Evolutionary conservation across 2,113 vertebrate genomes (phyloP), one percentile per base, ranked within the genome.

Genomic region (Sturnira hondurensis): DNA sequence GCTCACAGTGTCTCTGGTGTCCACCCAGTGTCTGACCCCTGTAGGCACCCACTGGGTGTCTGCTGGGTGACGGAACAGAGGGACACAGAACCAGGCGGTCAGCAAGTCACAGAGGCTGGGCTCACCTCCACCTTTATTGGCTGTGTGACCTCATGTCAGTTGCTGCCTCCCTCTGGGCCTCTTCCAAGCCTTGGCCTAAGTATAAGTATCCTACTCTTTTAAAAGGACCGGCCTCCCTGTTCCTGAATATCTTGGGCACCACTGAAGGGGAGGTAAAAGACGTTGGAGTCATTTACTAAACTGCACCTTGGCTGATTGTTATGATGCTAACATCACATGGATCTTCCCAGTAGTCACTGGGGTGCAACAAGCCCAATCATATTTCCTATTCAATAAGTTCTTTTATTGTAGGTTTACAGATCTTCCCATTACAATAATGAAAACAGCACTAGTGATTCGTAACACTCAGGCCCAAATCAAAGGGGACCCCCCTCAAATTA

Each of bases 401-500:
- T 96, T 98, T 98, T 98, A 98, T 98, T 98, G 98, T 97, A 94
- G 91, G 96, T 97, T 98, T 98, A 98, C 98, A 98, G 97, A 96
- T 96, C 96, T 98, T 96, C 97, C 97, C 98, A 98, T 98, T 97
- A 98, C 98, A 98, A 97, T 98, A 98, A 98, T 96, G 98, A 98
- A 98, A 98, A 98, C 96, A 98, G 97, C 97, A 97, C 98, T 98
- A 98, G 97, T 97, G 98, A 98, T 95, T 98, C n/a, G 5, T 98
- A 97, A 98, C 97, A 97, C 93, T 96, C 73, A 97, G 96, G 63
- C 97, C 94, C 97, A 98, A 98, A 97, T 97, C 95, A 98, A 98
- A 98, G 88, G 81, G 91, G 65, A 56, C 26, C 71, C 65, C 93
- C 96, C 95, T 97, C 92, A 94, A 76, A 82, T 11, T 0, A 94